phyloP scores from a whole-genome alignment of 2,113 vertebrate genomes.

The Caracal caracal region DNA sequence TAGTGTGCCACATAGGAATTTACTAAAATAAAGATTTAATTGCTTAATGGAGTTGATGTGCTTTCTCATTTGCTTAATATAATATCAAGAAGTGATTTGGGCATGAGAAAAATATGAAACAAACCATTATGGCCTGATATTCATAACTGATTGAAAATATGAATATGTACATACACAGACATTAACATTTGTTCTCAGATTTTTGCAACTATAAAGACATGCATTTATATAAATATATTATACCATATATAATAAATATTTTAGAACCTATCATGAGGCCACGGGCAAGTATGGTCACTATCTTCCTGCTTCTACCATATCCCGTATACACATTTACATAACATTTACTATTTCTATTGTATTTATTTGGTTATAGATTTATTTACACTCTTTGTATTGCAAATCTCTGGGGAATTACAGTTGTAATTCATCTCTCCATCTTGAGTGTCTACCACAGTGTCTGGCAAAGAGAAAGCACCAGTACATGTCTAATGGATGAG shows the following conservation, averaged over 20 bases:
- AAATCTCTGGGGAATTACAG: background rate
- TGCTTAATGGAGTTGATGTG: background rate
- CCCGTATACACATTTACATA: background rate
- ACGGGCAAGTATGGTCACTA: background rate
- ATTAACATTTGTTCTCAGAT: background rate
- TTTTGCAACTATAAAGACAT: constrained; percentile 16
- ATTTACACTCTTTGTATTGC: background rate
- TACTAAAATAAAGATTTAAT: background rate
- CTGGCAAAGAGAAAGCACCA: background rate
- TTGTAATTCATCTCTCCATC: background rate
- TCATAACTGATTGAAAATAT: constrained; percentile 6
- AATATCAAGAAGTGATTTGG: background rate
- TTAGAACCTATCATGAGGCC: background rate
- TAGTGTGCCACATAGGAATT: background rate
- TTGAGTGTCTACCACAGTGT: too few species aligned
- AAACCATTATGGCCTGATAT: background rate
- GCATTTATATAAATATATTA: background rate
- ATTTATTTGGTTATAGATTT: background rate
- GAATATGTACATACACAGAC: background rate
- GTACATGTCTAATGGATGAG: background rate
- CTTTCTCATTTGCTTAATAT: background rate
- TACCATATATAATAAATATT: background rate
- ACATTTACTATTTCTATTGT: background rate
- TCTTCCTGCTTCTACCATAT: background rate
- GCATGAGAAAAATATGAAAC: background rate